Evolutionary conservation across 2,113 vertebrate species (phyloP).

Genomic region (Cnemophilus loriae): DNA sequence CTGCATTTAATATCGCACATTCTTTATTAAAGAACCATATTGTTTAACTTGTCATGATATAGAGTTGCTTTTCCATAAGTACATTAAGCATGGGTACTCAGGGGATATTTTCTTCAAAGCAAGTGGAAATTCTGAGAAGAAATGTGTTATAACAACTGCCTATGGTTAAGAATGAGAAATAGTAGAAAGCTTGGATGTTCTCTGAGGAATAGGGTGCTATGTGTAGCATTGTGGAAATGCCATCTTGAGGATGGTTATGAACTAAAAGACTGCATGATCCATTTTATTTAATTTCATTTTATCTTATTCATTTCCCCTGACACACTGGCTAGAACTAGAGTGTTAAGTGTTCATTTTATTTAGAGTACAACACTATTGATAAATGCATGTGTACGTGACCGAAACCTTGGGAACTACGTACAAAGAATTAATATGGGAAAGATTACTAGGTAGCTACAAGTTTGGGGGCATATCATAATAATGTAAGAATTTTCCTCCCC

Average conservation of each 20-base stretch:
- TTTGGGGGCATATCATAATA: background rate
- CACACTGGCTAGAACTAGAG: background rate
- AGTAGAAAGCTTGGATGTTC: background rate
- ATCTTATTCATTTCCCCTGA: background rate
- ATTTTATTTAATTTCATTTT: background rate
- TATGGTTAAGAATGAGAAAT: slow-evolving; percentile 39
- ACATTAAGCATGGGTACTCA: slow-evolving; percentile 77
- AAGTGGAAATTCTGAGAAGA: slow-evolving; percentile 76
- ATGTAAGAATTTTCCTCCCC: background rate
- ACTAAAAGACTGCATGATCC: background rate
- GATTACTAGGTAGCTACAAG: background rate
- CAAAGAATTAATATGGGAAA: background rate
- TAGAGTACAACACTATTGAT: background rate
- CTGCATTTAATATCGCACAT: slow-evolving; percentile 46
- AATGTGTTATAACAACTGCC: background rate
- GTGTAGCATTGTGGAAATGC: background rate
- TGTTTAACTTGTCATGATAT: slow-evolving; percentile 41
- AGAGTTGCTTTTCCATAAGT: slow-evolving; percentile 68
- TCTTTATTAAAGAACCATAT: slow-evolving; percentile 55
- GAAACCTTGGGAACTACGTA: background rate
- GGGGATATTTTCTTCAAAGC: slow-evolving; percentile 80
- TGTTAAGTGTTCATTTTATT: background rate
- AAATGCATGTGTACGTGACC: background rate
- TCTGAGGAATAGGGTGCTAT: slow-evolving; percentile 26
- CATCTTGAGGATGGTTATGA: slow-evolving; percentile 16